phyloP scores from a whole-genome alignment of 1,140 invertebrate genomes.

The Dendroctonus valens region DNA sequence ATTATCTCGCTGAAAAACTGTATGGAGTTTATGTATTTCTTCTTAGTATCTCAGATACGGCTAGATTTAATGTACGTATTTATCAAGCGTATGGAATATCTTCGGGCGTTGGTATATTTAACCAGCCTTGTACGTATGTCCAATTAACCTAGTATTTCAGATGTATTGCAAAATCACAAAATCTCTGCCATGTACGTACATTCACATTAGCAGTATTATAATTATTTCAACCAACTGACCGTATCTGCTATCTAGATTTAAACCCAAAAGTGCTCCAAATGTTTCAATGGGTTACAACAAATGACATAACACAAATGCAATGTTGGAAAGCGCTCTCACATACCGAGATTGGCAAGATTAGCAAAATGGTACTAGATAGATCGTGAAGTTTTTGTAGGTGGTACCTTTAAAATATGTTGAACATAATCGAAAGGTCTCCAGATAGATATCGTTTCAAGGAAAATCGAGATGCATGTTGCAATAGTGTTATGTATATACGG shows the following conservation, averaged over 20 bases:
- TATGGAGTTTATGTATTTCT: background rate
- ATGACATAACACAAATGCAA: slow-evolving; percentile 17
- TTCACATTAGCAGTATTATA: slow-evolving; percentile 11
- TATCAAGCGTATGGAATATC: slow-evolving; percentile 7
- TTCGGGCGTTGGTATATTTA: slow-evolving; percentile 14
- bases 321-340: background rate
- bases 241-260: slow-evolving; percentile 12
- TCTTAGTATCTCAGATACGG: background rate
- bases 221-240: background rate
- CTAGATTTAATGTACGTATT: background rate
- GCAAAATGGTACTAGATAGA: slow-evolving; percentile 4
- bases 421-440: too few species aligned
- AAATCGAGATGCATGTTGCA: too few species aligned
- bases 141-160: slow-evolving; percentile 29
- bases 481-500: too few species aligned
- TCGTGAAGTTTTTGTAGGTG: slow-evolving; percentile 22
- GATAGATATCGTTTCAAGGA: too few species aligned
- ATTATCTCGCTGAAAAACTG: background rate
- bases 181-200: slow-evolving; percentile 20
- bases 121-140: slow-evolving; percentile 17
- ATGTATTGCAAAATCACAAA: slow-evolving; percentile 14
- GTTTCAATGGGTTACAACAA: slow-evolving; percentile 16
- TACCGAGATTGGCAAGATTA: slow-evolving; percentile 17
- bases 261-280: slow-evolving; percentile 20
- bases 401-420: slow-evolving; percentile 2